Percentiles rank a stretch among this genome's conserved stretches.
Conservation (phyloP, 2,888 invertebrate species). For the Acrocyrtus sp. region DNA sequence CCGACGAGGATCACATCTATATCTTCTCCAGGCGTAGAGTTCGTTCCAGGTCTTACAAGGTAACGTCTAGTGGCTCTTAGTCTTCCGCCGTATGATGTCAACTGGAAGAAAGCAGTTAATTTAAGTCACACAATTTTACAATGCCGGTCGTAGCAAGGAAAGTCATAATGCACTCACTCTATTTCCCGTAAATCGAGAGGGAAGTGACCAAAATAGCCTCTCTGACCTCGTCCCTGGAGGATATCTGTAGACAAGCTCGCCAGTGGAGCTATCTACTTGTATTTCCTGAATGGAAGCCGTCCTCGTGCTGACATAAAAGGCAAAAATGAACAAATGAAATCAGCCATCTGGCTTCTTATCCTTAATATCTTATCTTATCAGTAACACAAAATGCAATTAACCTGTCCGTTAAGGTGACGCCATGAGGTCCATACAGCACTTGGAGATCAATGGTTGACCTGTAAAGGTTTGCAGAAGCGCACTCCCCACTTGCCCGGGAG, state of each 20-base stretch:
- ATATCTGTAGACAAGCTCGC: conserved; percentile 58
- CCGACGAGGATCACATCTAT: conserved; percentile 86
- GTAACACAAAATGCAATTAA: conserved; percentile 63
- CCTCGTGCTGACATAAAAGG: conserved; percentile 30
- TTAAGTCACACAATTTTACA: conserved; percentile 2
- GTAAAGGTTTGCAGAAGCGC: conserved; percentile 76
- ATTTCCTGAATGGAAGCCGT: conserved; percentile 57
- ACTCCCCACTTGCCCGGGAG: conserved; percentile 80
- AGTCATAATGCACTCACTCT: conserved; percentile 65
- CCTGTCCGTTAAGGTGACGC: conserved; percentile 75
- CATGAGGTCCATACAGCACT: conserved; percentile 66
- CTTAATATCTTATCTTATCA: conserved; percentile 8
- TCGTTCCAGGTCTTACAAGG: conserved; percentile 70
- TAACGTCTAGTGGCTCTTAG: conserved; percentile 80
- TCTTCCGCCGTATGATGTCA: conserved; percentile 88
- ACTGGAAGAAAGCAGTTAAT: conserved; percentile 69
- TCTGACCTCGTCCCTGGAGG: conserved; percentile 65
- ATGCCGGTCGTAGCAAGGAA: neutral
- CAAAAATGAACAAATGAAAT: neutral
- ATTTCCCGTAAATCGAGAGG: conserved; percentile 73
- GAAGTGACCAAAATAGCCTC: conserved; percentile 80
- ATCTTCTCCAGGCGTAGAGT: conserved; percentile 71
- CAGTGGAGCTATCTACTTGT: conserved; percentile 37
- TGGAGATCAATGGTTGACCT: conserved; percentile 51
- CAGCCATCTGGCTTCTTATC: neutral